Evolutionary conservation across 2,113 vertebrate species (phyloP).

Genomic region (Phocoena phocoena): DNA sequence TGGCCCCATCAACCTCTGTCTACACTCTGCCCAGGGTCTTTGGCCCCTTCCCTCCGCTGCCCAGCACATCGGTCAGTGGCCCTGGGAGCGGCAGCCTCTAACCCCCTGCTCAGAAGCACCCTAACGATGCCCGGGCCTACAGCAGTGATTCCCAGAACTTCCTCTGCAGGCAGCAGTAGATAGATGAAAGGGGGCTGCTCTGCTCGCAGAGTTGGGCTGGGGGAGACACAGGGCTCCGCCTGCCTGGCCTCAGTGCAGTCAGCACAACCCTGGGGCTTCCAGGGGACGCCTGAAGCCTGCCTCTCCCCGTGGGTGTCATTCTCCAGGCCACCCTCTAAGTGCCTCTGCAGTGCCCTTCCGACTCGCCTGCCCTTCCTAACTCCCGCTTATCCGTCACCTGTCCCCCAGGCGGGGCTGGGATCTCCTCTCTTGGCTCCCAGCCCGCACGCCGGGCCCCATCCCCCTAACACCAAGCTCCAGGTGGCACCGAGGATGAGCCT

Average conservation of each 20-base stretch:
- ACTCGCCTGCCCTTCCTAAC: not conserved
- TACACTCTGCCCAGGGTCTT: constrained; percentile 71
- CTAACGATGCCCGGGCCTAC: fast-evolving
- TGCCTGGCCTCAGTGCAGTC: not conserved
- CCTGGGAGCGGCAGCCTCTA: not conserved
- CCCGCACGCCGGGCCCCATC: not conserved
- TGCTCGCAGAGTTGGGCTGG: not conserved
- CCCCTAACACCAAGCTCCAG: not conserved
- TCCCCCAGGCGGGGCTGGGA: not conserved
- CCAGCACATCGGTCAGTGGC: constrained; percentile 60
- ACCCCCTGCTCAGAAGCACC: not conserved
- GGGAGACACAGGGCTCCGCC: not conserved
- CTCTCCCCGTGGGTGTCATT: not conserved
- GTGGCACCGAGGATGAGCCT: not conserved
- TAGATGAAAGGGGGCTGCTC: not conserved
- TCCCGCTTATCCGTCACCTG: fast-evolving
- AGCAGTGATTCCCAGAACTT: not conserved
- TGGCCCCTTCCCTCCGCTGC: constrained; percentile 60
- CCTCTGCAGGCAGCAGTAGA: not conserved
- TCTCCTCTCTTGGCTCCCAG: not conserved
- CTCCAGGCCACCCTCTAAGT: not conserved
- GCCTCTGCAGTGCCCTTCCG: not conserved
- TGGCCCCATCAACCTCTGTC: not conserved
- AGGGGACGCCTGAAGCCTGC: too few species aligned
- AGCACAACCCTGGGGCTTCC: not conserved